Conservation (phyloP, 2,888 invertebrate species). For the Chydorus sphaericus region DNA sequence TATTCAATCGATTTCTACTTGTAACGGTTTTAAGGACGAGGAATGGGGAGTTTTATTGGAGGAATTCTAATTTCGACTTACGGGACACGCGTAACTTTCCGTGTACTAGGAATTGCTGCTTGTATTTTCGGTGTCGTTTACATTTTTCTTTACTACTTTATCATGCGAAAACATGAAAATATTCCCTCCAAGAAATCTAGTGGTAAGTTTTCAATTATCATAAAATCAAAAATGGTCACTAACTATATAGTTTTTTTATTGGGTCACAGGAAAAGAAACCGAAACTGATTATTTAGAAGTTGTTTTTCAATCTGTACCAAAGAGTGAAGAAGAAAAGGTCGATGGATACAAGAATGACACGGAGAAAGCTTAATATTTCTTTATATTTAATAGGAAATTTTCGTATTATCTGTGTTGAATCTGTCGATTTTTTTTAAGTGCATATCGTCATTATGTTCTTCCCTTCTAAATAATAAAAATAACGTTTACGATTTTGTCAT, state of each 20-base stretch:
- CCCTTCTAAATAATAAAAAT: no score
- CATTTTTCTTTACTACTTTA: conserved; percentile 51
- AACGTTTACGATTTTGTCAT: no score
- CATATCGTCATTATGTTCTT: no score
- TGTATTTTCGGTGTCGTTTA: conserved; percentile 55
- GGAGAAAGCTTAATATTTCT: no score
- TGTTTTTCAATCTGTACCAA: not conserved
- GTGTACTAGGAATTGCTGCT: conserved; percentile 62
- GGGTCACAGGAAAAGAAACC: not conserved
- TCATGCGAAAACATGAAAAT: conserved; percentile 39
- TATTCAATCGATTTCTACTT: not conserved
- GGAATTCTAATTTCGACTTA: conserved; percentile 58
- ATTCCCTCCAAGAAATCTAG: not conserved
- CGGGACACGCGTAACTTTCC: conserved; percentile 60
- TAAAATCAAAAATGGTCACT: not conserved
- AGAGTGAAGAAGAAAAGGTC: not conserved
- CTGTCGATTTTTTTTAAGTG: no score
- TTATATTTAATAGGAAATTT: no score
- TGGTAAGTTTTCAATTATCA: not conserved
- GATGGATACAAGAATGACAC: not conserved
- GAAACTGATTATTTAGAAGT: not conserved
- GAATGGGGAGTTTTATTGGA: conserved; percentile 66
- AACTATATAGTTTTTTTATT: not conserved
- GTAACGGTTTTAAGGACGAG: conserved; percentile 40
- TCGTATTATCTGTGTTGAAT: no score